These are phyloP conservation scores for Ariopsis seemanni DNA, from an alignment of 2,113 vertebrate species.

Conservation along the genomic window DNA sequence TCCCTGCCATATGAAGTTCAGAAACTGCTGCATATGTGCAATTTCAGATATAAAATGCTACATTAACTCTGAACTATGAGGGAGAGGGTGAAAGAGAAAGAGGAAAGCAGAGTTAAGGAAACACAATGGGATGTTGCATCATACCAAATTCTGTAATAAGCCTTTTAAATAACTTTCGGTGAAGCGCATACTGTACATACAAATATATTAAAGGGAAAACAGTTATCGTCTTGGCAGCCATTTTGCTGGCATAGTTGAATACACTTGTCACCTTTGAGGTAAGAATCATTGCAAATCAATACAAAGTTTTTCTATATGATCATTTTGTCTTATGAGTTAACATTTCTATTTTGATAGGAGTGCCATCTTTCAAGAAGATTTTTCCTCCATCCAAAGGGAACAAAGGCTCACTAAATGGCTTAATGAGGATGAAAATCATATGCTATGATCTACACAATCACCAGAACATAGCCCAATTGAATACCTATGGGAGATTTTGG, in stretches of 20 bases:
- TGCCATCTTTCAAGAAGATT: not conserved
- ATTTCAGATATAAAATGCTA: constrained; percentile 11
- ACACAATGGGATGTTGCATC: not conserved
- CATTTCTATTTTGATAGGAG: not conserved
- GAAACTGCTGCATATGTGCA: not conserved
- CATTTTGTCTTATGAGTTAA: not conserved
- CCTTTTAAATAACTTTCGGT: not conserved
- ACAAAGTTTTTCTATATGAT: not conserved
- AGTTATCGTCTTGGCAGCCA: not conserved
- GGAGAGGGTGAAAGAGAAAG: not conserved
- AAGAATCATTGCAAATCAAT: not conserved
- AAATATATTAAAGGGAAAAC: not conserved
- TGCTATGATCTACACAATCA: not conserved
- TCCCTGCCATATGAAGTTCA: not conserved
- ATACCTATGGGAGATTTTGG: not conserved
- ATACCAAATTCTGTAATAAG: not conserved
- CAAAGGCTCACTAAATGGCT: not conserved
- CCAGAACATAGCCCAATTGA: not conserved
- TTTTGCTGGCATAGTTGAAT: not conserved
- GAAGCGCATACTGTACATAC: not conserved
- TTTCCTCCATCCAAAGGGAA: not conserved
- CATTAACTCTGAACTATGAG: constrained; percentile 4
- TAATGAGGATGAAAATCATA: not conserved
- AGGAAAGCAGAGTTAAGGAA: not conserved
- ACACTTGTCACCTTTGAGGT: not conserved